Percentiles rank a stretch among this genome's conserved stretches.
Evolutionary conservation across 2,888 invertebrate genomes (phyloP).

Genomic region (Cephus sareptanus): DNA sequence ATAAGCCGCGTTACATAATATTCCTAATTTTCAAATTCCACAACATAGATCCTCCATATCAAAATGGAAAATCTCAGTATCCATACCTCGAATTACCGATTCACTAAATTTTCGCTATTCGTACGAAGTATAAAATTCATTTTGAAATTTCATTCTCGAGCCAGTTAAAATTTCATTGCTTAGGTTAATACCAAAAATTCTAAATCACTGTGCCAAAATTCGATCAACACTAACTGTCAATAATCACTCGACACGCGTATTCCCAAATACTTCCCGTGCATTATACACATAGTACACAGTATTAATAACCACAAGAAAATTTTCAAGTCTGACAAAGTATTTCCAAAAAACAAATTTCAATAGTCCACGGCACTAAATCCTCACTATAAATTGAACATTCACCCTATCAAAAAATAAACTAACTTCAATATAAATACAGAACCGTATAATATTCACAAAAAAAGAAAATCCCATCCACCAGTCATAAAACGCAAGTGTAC

Average conservation of each 20-base stretch:
- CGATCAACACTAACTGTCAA: background rate
- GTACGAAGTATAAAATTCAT: too few species aligned
- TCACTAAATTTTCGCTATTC: too few species aligned
- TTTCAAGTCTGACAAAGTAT: background rate
- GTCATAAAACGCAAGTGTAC: too few species aligned
- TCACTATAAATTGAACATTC: background rate
- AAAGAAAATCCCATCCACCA: too few species aligned
- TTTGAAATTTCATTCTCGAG: too few species aligned
- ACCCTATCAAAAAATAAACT: background rate
- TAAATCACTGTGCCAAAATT: background rate
- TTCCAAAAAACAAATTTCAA: background rate
- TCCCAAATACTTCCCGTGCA: background rate
- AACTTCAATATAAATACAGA: background rate
- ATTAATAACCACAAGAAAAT: background rate
- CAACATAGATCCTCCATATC: background rate
- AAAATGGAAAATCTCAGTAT: background rate
- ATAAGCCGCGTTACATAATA: background rate
- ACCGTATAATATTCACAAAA: background rate
- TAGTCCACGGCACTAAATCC: background rate
- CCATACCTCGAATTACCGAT: too few species aligned
- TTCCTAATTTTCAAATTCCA: background rate
- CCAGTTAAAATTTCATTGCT: too few species aligned
- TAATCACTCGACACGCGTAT: background rate
- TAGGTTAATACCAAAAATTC: too few species aligned
- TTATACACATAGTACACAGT: background rate